A percentile compares a stretch with the other conserved stretches of the same genome.
These are phyloP conservation scores for Reticulitermes lucifugus DNA, from an alignment of 2,888 invertebrate genomes.

Conservation along the genomic window DNA sequence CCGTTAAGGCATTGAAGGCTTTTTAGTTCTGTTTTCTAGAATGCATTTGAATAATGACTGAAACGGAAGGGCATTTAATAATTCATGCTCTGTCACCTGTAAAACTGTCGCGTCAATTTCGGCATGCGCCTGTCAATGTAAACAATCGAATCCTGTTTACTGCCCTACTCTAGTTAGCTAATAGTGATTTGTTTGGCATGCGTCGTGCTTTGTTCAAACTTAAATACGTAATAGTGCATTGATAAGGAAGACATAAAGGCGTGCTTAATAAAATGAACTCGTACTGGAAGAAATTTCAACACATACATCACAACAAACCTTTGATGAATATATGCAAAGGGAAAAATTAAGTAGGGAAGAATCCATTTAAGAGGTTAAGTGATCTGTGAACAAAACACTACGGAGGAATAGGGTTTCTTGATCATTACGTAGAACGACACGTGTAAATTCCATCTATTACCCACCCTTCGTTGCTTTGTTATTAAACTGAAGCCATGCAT, in stretches of 20 bases:
- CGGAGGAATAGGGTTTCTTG: neutral
- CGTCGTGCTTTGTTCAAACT: neutral
- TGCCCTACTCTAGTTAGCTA: neutral
- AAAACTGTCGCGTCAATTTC: constrained; percentile 7
- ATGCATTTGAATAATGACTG: neutral
- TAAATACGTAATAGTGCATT: neutral
- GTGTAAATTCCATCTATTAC: neutral
- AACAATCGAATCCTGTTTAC: neutral
- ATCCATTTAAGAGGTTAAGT: neutral
- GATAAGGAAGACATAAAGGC: neutral
- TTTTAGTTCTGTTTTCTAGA: neutral
- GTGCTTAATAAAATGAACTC: neutral
- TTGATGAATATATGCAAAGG: too few species aligned
- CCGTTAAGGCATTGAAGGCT: neutral
- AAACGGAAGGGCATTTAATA: neutral
- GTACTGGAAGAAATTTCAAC: neutral
- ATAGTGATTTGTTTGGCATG: neutral
- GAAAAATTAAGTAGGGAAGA: neutral
- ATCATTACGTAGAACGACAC: neutral
- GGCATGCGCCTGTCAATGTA: neutral
- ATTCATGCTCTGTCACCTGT: constrained; percentile 25
- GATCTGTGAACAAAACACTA: neutral
- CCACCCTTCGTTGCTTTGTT: neutral
- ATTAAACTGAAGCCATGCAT: neutral
- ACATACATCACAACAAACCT: neutral